Base-by-base conservation (phyloP, 1,140 invertebrate genomes). In the Agraylea sexmaculata region DNA sequence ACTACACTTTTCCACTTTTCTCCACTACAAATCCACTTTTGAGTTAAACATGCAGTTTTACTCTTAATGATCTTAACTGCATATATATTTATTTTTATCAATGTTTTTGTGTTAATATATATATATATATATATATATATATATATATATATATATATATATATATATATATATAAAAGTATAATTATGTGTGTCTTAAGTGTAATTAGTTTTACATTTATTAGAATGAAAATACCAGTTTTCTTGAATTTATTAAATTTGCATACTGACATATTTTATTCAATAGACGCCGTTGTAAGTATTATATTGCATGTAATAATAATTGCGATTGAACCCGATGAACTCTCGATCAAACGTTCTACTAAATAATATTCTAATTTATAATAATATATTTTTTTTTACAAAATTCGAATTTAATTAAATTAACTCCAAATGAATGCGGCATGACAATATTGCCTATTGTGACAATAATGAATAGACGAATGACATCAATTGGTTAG, bases 141-240 rank as follows among this genome's bases (percentile, higher is more conserved):
- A 31, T 31, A 13, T 31, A 13, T 31, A 31, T 31, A 8, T 31
- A 31, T 31, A 8, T 31, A 31, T 31, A 31, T 31, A 31, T 5
- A 7, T 5, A 16, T 5, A 8, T 31, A 7, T 31, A 7, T 7
- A 7, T 7, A 12, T 31, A 12, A 7, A 31, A 31, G 13, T 11
- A 12, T 7, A 31, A 8, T 15, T 7, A 7, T 31, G 6, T 7
- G 6, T 5, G 6, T 31, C 16, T 8, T 7, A 6, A 31, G 30
- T 8, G 27, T 25, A 37, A 37, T 37, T 37, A 37, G 35, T 22
- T 37, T 37, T 25, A 13, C 12, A 17, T 37, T 22, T 25, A 22
- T 37, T 22, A 25, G 7, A 37, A 20, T 13, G 21, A 12, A 16
- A 35, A n/a, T n/a, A n/a, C n/a, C n/a, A n/a, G n/a, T n/a, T n/a